Percentiles rank a stretch among this genome's conserved stretches.
phyloP scores from a whole-genome alignment of 2,113 vertebrate species.

The Podarcis cretensis region DNA sequence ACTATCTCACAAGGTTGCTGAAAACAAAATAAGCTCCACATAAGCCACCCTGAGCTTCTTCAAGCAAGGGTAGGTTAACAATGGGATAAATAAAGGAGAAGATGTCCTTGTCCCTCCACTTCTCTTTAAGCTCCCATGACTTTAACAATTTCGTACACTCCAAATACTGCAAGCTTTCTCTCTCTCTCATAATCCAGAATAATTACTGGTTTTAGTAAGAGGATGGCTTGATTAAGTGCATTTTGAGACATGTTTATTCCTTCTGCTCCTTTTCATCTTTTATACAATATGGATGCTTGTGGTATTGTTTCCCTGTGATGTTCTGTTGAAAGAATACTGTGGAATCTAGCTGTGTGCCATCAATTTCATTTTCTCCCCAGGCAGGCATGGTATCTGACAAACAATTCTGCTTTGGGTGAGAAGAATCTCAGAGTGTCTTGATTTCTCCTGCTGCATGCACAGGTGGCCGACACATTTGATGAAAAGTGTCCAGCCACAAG shows the following conservation, averaged over 20 bases:
- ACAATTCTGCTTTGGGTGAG: constrained; percentile 31
- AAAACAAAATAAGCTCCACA: not conserved
- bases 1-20: not conserved
- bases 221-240: constrained; percentile 47
- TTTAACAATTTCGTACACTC: not conserved
- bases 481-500: constrained; percentile 41
- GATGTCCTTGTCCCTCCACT: not conserved
- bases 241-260: constrained; percentile 56
- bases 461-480: constrained; percentile 71
- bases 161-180: not conserved
- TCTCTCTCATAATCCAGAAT: not conserved
- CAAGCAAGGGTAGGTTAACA: not conserved
- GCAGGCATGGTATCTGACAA: constrained; percentile 42
- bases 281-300: constrained; percentile 33
- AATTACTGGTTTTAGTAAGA: constrained; percentile 13
- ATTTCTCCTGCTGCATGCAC: constrained; percentile 29
- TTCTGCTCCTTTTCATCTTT: constrained; percentile 42
- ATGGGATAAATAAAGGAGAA: not conserved
- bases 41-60: not conserved
- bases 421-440: not conserved
- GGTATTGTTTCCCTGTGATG: constrained; percentile 42
- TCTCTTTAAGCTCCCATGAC: not conserved
- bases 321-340: constrained; percentile 51
- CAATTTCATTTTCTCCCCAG: constrained; percentile 46
- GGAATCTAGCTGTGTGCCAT: constrained; percentile 11